phyloP scores from a whole-genome alignment of 2,888 invertebrate genomes.

The Cephus sareptanus region DNA sequence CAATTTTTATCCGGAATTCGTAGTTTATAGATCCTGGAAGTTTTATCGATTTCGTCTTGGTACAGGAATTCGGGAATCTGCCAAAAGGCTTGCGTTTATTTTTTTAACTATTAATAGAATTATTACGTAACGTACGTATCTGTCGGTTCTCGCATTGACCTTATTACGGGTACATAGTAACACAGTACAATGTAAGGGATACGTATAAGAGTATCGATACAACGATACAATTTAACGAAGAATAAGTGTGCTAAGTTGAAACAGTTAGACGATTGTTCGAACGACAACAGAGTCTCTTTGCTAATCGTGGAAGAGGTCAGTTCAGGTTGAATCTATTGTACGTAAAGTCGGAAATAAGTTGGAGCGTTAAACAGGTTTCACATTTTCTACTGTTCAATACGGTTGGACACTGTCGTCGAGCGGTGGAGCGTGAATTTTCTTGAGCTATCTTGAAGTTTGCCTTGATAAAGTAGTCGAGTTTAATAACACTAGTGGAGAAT shows the following conservation, averaged over 20 bases:
- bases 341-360: not conserved
- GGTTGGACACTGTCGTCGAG: constrained; percentile 42
- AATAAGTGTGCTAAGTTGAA: not conserved
- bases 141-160: not conserved
- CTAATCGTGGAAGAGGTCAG: constrained; percentile 28
- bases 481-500: not conserved
- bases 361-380: constrained; percentile 18
- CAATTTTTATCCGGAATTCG: not conserved
- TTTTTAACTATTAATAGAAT: not conserved
- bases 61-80: not conserved
- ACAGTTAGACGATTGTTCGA: not conserved
- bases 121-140: not conserved
- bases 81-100: not conserved
- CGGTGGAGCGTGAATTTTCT: constrained; percentile 8
- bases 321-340: constrained; percentile 22
- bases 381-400: constrained; percentile 1
- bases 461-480: not conserved
- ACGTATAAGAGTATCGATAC: not conserved
- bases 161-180: not conserved
- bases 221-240: not conserved
- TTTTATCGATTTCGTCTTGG: not conserved
- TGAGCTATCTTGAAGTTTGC: not conserved
- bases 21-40: not conserved
- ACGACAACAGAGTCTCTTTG: not conserved
- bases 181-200: not conserved